Percentiles rank a stretch among this genome's conserved stretches.
phyloP scores from a whole-genome alignment of 2,113 vertebrate genomes.

The Callionymus lyra region DNA sequence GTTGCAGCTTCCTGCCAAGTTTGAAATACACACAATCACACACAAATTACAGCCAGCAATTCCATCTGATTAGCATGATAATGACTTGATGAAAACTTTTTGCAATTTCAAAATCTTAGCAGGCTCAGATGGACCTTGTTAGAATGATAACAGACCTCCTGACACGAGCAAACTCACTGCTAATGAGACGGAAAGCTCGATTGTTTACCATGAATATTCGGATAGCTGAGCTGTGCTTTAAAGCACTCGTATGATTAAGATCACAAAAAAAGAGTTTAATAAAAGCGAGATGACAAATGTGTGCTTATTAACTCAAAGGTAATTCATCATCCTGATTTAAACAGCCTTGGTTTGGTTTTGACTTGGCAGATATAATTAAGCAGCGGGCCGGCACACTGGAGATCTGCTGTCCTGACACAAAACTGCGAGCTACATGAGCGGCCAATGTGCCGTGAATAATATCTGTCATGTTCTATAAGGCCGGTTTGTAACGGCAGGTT shows the following conservation, averaged over 20 bases:
- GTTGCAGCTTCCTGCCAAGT: constrained; percentile 29
- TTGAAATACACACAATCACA: constrained; percentile 36
- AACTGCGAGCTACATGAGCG: constrained; percentile 6
- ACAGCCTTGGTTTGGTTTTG: constrained; percentile 8
- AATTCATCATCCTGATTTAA: constrained; percentile 35
- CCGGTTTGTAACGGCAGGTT: constrained; percentile 10
- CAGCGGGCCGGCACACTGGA: background rate
- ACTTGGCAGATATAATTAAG: too few relatives aligned
- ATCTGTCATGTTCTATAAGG: constrained; percentile 31
- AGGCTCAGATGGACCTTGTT: background rate
- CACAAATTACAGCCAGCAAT: too few relatives aligned
- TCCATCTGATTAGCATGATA: constrained; percentile 52
- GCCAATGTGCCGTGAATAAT: constrained; percentile 26
- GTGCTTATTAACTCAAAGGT: constrained; percentile 23
- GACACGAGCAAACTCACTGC: constrained; percentile 20
- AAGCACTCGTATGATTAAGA: constrained; percentile 10
- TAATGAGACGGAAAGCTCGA: constrained; percentile 16
- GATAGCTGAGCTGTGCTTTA: constrained; percentile 16
- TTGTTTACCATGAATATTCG: constrained; percentile 1
- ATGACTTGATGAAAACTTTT: constrained; percentile 4
- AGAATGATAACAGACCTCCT: constrained; percentile 13
- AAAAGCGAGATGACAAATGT: too few relatives aligned
- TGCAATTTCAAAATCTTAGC: background rate
- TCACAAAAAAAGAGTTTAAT: too few relatives aligned
- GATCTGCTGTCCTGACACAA: constrained; percentile 1